phyloP scores from a whole-genome alignment of 2,797 vertebrate genomes.

The Cirrhinus mrigala region DNA sequence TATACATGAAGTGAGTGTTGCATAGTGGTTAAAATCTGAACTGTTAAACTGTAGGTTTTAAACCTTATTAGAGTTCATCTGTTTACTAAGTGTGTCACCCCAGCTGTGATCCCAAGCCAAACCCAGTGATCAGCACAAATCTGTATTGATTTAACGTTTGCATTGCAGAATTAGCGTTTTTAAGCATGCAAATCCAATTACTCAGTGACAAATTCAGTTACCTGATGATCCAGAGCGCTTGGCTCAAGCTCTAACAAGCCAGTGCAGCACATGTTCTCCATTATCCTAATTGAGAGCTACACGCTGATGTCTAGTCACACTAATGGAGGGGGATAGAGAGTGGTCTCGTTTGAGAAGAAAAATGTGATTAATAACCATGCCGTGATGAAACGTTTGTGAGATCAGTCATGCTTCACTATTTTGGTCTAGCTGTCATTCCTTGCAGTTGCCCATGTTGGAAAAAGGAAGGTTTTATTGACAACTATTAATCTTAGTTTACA shows the following conservation, averaged over 20 bases:
- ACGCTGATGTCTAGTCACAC: constrained; percentile 1
- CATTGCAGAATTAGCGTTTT: not conserved
- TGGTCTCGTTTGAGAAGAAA: not conserved
- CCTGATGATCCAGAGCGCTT: not conserved
- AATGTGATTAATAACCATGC: constrained; percentile 8
- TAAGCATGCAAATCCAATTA: constrained; percentile 13
- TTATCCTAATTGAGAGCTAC: constrained; percentile 25
- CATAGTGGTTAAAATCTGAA: not conserved
- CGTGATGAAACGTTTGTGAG: constrained; percentile 9
- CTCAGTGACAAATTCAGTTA: constrained; percentile 5
- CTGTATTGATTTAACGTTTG: constrained; percentile 15
- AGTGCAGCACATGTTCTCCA: constrained; percentile 29
- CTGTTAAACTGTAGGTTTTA: not conserved
- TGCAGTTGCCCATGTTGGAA: not conserved
- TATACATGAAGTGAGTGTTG: not conserved
- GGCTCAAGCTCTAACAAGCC: not conserved
- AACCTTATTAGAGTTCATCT: not conserved
- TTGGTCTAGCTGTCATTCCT: not conserved
- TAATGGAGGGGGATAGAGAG: constrained; percentile 20
- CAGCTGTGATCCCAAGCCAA: not conserved
- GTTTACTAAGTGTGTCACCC: not conserved
- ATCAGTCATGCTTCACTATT: not conserved
- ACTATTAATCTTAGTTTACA: constrained; percentile 1
- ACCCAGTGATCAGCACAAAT: not conserved
- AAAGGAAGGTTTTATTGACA: not conserved